Conservation (phyloP, 2,888 invertebrate species). For the Azorinus chamasolen region DNA sequence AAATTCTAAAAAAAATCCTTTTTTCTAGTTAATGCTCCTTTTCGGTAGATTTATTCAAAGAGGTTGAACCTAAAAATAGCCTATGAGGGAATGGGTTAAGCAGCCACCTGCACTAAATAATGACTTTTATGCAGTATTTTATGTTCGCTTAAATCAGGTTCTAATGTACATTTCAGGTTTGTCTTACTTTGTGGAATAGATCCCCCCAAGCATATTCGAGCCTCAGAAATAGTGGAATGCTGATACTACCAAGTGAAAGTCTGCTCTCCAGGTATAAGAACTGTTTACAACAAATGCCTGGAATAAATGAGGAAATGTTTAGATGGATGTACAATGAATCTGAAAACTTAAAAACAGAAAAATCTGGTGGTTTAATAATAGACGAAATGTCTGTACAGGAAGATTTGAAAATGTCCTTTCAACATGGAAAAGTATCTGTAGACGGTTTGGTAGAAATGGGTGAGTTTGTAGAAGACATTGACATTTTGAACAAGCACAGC, state of each 20-base stretch:
- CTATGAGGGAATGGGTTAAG: too few species aligned
- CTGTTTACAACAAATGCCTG: conserved; percentile 17
- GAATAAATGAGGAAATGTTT: conserved; percentile 30
- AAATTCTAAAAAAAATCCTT: too few species aligned
- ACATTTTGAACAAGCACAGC: conserved; percentile 15
- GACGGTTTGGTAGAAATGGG: conserved; percentile 37
- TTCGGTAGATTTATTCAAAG: too few species aligned
- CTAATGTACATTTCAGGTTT: conserved; percentile 10
- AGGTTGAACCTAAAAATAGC: too few species aligned
- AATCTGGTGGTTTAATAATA: conserved; percentile 30
- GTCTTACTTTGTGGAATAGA: conserved; percentile 32
- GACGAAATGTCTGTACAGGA: conserved; percentile 49
- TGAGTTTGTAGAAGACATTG: conserved; percentile 18
- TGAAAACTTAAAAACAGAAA: conserved; percentile 26
- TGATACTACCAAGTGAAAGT: conserved; percentile 18
- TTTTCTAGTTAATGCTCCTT: too few species aligned
- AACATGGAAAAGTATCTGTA: conserved; percentile 12
- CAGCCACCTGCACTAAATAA: neutral
- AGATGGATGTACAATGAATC: conserved; percentile 21
- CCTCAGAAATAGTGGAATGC: conserved; percentile 13
- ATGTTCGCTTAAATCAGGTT: conserved; percentile 2
- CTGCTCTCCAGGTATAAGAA: conserved; percentile 22
- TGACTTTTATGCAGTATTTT: neutral
- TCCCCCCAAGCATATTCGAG: conserved; percentile 28
- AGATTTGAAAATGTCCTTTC: conserved; percentile 35